A percentile compares a stretch with the other conserved stretches of the same genome.
Evolutionary conservation across 1,140 invertebrate species (phyloP).

Genomic region (Rhynchophorus ferrugineus): DNA sequence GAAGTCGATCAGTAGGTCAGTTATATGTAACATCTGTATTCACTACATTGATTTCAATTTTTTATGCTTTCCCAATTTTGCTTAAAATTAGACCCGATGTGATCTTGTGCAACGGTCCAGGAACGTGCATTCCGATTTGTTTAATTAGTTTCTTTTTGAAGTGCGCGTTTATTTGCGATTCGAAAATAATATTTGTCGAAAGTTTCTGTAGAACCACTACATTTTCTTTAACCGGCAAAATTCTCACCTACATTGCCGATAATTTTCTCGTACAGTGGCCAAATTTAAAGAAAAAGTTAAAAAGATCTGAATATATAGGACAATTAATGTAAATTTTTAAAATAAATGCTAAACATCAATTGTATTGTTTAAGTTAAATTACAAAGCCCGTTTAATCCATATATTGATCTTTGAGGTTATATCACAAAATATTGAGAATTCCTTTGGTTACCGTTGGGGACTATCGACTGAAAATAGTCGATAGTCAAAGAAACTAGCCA

Average conservation of each 20-base stretch:
- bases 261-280: conserved; percentile 90
- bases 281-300: conserved; percentile 33
- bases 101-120: conserved; percentile 89
- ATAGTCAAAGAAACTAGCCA: too few relatives aligned
- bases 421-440: too few relatives aligned
- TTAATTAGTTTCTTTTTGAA: conserved; percentile 34
- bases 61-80: conserved; percentile 63
- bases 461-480: too few relatives aligned
- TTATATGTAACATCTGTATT: conserved; percentile 72
- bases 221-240: conserved; percentile 81
- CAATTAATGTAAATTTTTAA: conserved; percentile 39
- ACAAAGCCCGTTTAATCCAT: too few relatives aligned
- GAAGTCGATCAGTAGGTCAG: conserved; percentile 83
- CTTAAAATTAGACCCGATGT: conserved; percentile 64
- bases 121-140: conserved; percentile 73
- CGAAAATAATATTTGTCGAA: conserved; percentile 84
- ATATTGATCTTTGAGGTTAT: too few relatives aligned
- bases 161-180: conserved; percentile 53
- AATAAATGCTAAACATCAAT: too few relatives aligned
- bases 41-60: conserved; percentile 65
- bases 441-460: too few relatives aligned
- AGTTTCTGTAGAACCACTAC: conserved; percentile 87
- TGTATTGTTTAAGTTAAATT: too few relatives aligned
- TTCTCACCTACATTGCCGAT: conserved; percentile 77
- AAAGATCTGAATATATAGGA: conserved; percentile 38